Evolutionary conservation across 1,140 invertebrate genomes (phyloP).

Genomic region (Paracyclopina nana): DNA sequence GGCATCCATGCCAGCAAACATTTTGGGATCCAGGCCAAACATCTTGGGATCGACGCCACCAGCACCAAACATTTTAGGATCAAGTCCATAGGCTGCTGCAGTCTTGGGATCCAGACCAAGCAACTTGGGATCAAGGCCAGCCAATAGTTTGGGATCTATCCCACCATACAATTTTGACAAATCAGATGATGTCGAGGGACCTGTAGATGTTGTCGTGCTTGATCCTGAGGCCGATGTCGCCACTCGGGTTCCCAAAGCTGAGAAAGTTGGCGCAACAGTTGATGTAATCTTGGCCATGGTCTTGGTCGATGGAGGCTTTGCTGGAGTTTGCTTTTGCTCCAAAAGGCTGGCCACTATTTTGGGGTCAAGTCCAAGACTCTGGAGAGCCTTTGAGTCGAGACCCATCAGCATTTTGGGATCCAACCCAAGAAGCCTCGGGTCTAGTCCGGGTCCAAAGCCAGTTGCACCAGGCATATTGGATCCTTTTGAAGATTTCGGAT

Average conservation of each 20-base stretch:
- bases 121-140: conserved; percentile 15
- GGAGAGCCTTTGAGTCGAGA: conserved; percentile 20
- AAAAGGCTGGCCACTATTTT: conserved; percentile 11
- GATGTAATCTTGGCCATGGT: not conserved
- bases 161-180: not conserved
- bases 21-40: conserved; percentile 16
- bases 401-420: conserved; percentile 20
- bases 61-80: conserved; percentile 6
- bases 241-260: not conserved
- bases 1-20: conserved; percentile 19
- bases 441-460: not conserved
- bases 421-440: conserved; percentile 18
- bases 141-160: conserved; percentile 17
- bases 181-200: not conserved
- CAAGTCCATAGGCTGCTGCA: conserved; percentile 4
- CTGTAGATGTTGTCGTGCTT: not conserved
- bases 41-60: conserved; percentile 17
- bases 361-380: conserved; percentile 19
- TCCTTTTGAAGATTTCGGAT: not conserved
- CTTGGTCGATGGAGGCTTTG: not conserved
- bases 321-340: not conserved
- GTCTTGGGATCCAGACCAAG: conserved; percentile 16
- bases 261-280: not conserved
- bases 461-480: not conserved
- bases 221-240: not conserved